Percentiles rank a stretch among this genome's conserved stretches.
These are phyloP conservation scores for Sisor rabdophorus DNA, from an alignment of 2,113 vertebrate genomes.

Conservation along the genomic window DNA sequence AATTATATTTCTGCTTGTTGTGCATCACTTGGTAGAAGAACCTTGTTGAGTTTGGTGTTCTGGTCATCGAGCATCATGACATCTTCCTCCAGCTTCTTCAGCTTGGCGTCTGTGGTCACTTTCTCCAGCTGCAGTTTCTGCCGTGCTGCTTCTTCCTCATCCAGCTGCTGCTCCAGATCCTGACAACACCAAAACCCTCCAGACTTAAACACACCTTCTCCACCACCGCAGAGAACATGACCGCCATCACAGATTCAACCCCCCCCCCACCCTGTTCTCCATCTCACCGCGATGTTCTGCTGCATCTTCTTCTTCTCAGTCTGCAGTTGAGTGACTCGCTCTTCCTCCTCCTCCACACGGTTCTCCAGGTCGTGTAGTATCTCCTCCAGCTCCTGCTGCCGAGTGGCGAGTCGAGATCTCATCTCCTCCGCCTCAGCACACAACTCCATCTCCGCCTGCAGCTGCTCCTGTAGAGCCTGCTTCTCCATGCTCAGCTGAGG, in stretches of 20 bases:
- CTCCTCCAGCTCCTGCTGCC: slow-evolving; percentile 84
- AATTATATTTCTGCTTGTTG: neutral
- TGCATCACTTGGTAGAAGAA: slow-evolving; percentile 44
- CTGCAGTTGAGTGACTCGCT: slow-evolving; percentile 77
- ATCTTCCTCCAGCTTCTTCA: slow-evolving; percentile 84
- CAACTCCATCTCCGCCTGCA: slow-evolving; percentile 82
- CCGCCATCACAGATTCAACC: neutral
- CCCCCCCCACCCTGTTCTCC: neutral
- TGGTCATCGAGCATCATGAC: slow-evolving; percentile 82
- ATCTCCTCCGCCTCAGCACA: slow-evolving; percentile 86
- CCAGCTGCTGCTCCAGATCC: slow-evolving; percentile 85
- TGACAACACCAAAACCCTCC: slow-evolving; percentile 38
- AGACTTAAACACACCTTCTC: neutral
- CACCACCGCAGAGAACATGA: neutral
- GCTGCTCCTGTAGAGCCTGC: slow-evolving; percentile 81
- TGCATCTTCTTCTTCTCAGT: slow-evolving; percentile 86
- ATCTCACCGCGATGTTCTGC: slow-evolving; percentile 78
- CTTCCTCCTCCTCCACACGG: slow-evolving; percentile 83
- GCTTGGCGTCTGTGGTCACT: slow-evolving; percentile 79
- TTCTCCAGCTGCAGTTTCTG: slow-evolving; percentile 86
- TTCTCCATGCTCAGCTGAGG: slow-evolving; percentile 77
- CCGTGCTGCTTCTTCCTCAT: slow-evolving; percentile 81
- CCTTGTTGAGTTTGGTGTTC: slow-evolving; percentile 78
- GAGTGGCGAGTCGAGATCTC: slow-evolving; percentile 74
- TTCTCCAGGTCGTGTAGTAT: slow-evolving; percentile 84